Evolutionary conservation across 1,140 invertebrate genomes (phyloP).

Genomic region (Diorhabda carinulata): DNA sequence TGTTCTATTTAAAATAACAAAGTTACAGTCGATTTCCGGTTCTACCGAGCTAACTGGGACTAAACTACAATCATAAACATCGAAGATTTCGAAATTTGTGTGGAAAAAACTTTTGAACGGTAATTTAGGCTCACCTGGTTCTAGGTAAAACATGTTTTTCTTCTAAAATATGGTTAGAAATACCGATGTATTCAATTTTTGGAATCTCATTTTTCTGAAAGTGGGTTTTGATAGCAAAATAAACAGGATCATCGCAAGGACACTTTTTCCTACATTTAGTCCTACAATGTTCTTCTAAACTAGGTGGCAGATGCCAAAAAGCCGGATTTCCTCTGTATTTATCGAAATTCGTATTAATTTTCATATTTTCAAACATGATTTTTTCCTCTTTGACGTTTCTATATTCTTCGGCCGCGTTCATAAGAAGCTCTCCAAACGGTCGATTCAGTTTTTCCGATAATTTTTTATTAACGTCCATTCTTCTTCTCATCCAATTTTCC

Average conservation of each 20-base stretch:
- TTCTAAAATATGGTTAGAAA: conserved; percentile 22
- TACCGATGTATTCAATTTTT: conserved; percentile 26
- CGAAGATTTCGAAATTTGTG: too few relatives aligned
- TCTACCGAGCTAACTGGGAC: too few relatives aligned
- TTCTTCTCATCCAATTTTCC: conserved; percentile 26
- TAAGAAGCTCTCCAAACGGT: conserved; percentile 30
- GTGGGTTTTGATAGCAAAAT: conserved; percentile 29
- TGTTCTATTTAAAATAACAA: too few relatives aligned
- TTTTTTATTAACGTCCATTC: conserved; percentile 22
- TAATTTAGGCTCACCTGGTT: conserved; percentile 21
- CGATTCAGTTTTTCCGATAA: conserved; percentile 22
- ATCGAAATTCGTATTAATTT: conserved; percentile 32
- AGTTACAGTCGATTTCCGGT: too few relatives aligned
- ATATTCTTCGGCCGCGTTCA: conserved; percentile 31
- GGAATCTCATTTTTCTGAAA: conserved; percentile 34
- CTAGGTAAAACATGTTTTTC: conserved; percentile 32
- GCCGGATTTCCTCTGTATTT: conserved; percentile 36
- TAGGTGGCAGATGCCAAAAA: conserved; percentile 33
- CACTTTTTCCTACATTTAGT: conserved; percentile 8
- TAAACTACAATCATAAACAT: too few relatives aligned
- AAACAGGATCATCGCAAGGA: conserved; percentile 14
- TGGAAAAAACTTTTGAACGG: too few relatives aligned
- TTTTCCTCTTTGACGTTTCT: conserved; percentile 30
- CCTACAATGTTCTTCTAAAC: conserved; percentile 11
- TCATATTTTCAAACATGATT: conserved; percentile 22